A percentile compares a stretch with the other conserved stretches of the same genome.
Conservation (phyloP, 2,113 vertebrate species). For the Orthonyx spaldingii region DNA sequence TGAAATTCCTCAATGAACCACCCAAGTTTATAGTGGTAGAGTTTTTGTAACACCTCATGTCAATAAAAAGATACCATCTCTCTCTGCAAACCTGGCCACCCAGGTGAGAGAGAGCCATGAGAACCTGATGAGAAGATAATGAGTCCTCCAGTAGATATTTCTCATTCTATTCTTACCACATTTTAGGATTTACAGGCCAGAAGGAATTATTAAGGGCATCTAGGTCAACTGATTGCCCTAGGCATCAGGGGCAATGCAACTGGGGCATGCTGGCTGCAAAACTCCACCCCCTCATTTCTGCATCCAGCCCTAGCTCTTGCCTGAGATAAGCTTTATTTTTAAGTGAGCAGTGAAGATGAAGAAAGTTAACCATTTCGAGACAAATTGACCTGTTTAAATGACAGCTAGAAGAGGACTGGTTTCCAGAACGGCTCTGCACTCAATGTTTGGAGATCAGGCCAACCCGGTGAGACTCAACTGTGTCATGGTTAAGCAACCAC, state of each 20-base stretch:
- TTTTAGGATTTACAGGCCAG: background rate
- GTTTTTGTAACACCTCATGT: background rate
- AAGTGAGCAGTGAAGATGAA: background rate
- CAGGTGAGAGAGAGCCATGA: slow-evolving; percentile 37
- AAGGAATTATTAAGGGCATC: background rate
- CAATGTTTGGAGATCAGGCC: background rate
- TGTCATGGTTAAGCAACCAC: background rate
- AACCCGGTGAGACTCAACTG: background rate
- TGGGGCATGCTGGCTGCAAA: fast-evolving
- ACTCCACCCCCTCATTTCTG: background rate
- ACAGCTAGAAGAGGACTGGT: background rate
- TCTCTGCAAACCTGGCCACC: slow-evolving; percentile 27
- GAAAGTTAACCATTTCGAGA: background rate
- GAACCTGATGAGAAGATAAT: slow-evolving; percentile 45
- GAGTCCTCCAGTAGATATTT: background rate
- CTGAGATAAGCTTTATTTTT: background rate
- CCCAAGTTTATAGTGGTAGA: slow-evolving; percentile 10
- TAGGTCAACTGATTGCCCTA: background rate
- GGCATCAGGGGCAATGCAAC: too few relatives aligned
- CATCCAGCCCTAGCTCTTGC: background rate
- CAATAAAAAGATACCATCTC: slow-evolving; percentile 45
- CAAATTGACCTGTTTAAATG: background rate
- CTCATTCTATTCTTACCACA: background rate
- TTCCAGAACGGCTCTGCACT: background rate
- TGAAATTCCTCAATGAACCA: slow-evolving; percentile 51